A percentile compares a stretch with the other conserved stretches of the same genome.
phyloP scores from a whole-genome alignment of 1,140 invertebrate genomes.

The Papilio xuthus region DNA sequence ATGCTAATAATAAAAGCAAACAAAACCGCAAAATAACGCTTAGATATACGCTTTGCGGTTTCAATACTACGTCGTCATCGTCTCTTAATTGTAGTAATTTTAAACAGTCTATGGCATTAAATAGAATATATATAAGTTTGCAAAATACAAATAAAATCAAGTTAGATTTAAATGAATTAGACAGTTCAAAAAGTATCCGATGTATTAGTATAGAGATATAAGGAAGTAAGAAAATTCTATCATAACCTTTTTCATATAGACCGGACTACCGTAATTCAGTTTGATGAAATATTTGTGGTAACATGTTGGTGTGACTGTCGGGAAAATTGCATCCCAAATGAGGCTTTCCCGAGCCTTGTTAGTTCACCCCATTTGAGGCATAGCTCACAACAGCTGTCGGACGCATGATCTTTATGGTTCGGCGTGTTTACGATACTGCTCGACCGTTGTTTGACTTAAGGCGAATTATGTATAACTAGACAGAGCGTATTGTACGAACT shows the following conservation, averaged over 20 bases:
- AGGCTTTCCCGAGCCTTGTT: conserved; percentile 30
- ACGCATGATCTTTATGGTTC: conserved; percentile 28
- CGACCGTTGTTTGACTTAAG: conserved; percentile 23
- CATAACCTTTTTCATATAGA: not conserved
- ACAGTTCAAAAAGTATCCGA: too few relatives aligned
- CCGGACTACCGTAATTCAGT: not conserved
- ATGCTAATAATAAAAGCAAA: not conserved
- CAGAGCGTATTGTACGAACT: not conserved
- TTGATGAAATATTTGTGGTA: conserved; percentile 16
- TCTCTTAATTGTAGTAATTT: not conserved
- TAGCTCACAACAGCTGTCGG: conserved; percentile 34
- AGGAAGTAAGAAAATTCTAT: not conserved
- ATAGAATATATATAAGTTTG: not conserved
- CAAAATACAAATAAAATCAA: too few relatives aligned
- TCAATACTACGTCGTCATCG: not conserved
- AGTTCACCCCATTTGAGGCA: conserved; percentile 19
- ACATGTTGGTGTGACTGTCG: conserved; percentile 26
- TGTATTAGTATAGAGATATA: not conserved
- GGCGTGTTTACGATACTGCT: conserved; percentile 3
- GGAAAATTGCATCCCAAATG: conserved; percentile 16
- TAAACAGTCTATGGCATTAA: not conserved
- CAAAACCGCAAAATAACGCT: not conserved
- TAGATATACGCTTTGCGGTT: not conserved
- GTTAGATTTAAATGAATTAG: too few relatives aligned
- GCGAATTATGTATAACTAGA: not conserved